phyloP scores from a whole-genome alignment of 2,888 invertebrate genomes.

The Eumacrocentrus americanus region DNA sequence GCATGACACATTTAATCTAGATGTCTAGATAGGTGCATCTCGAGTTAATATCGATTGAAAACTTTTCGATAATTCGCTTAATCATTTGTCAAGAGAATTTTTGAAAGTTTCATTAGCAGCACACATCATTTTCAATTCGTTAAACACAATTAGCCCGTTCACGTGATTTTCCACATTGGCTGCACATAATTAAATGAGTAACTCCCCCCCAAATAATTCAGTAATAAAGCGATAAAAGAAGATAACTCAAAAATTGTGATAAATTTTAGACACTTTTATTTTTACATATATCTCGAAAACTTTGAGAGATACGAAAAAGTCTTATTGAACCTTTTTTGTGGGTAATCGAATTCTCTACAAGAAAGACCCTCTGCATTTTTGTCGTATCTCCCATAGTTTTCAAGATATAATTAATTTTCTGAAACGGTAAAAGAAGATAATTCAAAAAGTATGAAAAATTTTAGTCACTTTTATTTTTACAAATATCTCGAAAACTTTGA shows the following conservation, averaged over 20 bases:
- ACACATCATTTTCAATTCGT: neutral
- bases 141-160: neutral
- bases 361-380: neutral
- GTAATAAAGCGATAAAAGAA: no score
- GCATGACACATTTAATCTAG: neutral
- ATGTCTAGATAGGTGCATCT: no score
- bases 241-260: no score
- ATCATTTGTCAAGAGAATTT: neutral
- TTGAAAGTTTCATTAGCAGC: neutral
- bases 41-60: no score
- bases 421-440: no score
- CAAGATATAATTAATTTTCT: neutral
- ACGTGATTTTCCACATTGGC: neutral
- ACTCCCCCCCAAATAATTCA: no score
- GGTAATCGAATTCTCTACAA: neutral
- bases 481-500: no score
- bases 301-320: neutral
- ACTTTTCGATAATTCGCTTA: neutral
- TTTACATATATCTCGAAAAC: neutral
- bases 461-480: neutral
- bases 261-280: neutral
- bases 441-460: no score
- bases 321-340: neutral
- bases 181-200: no score
- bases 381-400: neutral